phyloP scores from a whole-genome alignment of 2,888 invertebrate genomes.

The Ypsolopha sequella region DNA sequence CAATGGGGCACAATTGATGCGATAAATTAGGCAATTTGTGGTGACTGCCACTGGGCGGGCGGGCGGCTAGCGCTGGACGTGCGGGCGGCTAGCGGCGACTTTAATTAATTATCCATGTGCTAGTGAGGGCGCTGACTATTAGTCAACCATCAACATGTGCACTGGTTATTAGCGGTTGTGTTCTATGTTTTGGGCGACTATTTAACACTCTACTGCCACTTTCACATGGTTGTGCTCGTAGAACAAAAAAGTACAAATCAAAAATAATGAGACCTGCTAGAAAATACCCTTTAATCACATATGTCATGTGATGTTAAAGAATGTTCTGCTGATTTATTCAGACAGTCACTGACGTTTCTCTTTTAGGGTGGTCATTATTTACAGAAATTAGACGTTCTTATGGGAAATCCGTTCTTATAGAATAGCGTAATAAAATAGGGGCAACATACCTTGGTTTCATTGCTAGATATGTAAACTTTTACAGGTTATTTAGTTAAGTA shows the following conservation, averaged over 20 bases:
- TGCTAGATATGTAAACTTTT: too few species aligned
- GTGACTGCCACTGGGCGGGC: constrained; percentile 16
- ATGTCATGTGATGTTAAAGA: too few species aligned
- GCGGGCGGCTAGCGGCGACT: constrained; percentile 7
- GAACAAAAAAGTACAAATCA: not conserved
- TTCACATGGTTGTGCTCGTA: not conserved
- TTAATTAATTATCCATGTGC: constrained; percentile 47
- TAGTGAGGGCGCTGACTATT: constrained; percentile 7
- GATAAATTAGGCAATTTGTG: constrained; percentile 51
- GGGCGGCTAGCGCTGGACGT: constrained; percentile 21
- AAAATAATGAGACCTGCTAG: not conserved
- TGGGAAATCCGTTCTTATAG: too few species aligned
- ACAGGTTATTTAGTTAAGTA: too few species aligned
- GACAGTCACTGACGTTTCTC: too few species aligned
- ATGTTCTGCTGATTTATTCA: not conserved
- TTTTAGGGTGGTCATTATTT: too few species aligned
- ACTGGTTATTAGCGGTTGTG: constrained; percentile 12
- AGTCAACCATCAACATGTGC: constrained; percentile 33
- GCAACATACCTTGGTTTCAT: too few species aligned
- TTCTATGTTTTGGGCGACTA: not conserved
- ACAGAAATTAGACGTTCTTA: too few species aligned
- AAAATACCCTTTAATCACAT: not conserved
- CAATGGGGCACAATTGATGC: constrained; percentile 24
- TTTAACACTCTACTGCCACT: not conserved
- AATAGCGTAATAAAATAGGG: too few species aligned